Evolutionary conservation across 2,797 vertebrate species (phyloP).

Genomic region (Chromobotia macracanthus): DNA sequence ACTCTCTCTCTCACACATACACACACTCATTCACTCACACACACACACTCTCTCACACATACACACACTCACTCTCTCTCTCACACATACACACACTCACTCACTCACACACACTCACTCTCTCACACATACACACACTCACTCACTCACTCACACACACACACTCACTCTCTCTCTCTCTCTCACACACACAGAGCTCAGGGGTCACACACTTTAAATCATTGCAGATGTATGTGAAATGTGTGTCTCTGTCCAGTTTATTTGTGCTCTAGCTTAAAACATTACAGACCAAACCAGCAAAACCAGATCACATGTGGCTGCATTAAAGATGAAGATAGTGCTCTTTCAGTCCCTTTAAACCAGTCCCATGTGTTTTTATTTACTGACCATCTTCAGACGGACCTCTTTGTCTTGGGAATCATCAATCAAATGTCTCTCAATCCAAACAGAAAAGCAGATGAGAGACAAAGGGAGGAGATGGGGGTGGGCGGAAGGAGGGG

Average conservation of each 20-base stretch:
- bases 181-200: no score
- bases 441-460: conserved; percentile 81
- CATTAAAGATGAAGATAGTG: conserved; percentile 32
- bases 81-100: no score
- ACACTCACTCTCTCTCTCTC: no score
- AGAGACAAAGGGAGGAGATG: conserved; percentile 78
- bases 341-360: conserved; percentile 23
- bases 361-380: conserved; percentile 61
- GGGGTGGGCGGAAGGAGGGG: conserved; percentile 61
- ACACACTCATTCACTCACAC: no score
- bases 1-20: no score
- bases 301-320: conserved; percentile 29
- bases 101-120: no score
- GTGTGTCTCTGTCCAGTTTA: no score
- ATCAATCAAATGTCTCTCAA: conserved; percentile 82
- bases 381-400: conserved; percentile 63
- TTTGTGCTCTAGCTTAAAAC: conserved; percentile 11
- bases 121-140: no score
- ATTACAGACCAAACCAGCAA: conserved; percentile 36
- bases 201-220: conserved; percentile 35
- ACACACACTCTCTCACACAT: no score
- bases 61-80: no score
- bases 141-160: no score
- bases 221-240: no score
- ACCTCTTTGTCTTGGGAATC: conserved; percentile 74